Conservation (phyloP, 2,113 vertebrate genomes). For the Stomatorhinus ivindoensis region DNA sequence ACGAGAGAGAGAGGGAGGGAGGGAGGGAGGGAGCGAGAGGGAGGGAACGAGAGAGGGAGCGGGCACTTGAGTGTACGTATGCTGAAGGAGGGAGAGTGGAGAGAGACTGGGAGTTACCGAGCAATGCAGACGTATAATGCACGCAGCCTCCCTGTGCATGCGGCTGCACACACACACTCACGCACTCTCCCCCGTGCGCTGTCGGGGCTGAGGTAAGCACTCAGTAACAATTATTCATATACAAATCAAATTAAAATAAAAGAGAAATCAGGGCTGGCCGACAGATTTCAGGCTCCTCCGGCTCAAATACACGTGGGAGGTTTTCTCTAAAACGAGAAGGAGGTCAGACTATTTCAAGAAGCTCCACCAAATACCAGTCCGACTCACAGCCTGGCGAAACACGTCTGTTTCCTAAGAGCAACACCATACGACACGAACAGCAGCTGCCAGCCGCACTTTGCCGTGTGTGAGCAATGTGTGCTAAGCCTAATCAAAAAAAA, state of each 20-base stretch:
- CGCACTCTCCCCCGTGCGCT: not conserved
- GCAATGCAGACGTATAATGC: slow-evolving; percentile 5
- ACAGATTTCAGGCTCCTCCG: not conserved
- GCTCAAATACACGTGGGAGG: not conserved
- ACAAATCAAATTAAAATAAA: slow-evolving; percentile 11
- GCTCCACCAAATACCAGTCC: not conserved
- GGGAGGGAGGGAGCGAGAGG: not conserved
- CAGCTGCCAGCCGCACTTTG: not conserved
- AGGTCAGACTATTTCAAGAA: not conserved
- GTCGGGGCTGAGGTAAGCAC: not conserved
- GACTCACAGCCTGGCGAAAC: not conserved
- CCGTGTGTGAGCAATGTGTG: not conserved
- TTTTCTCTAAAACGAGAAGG: slow-evolving; percentile 4
- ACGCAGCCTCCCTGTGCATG: not conserved
- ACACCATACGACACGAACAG: not conserved
- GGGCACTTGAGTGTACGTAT: not conserved
- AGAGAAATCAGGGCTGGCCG: not conserved
- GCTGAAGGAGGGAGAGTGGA: not conserved
- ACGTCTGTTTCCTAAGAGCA: not conserved
- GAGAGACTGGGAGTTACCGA: slow-evolving; percentile 12
- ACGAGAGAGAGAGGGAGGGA: not conserved
- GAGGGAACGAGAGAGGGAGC: not conserved
- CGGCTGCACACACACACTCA: not conserved
- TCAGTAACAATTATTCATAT: not conserved
- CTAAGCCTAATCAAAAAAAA: not conserved